phyloP scores from a whole-genome alignment of 2,888 invertebrate genomes.

The Meganola albula region DNA sequence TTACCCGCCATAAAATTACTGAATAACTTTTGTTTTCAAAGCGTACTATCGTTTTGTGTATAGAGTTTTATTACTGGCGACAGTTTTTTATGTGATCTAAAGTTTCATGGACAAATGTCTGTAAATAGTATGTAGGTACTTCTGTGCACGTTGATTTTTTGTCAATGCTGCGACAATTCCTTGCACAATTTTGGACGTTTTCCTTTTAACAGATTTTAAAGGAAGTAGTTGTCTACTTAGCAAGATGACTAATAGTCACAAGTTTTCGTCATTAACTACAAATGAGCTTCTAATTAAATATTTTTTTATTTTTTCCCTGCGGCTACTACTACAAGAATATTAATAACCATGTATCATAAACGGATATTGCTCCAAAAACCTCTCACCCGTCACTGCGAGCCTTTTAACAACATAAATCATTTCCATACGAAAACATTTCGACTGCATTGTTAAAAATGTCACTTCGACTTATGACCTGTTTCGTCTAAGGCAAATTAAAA shows the following conservation, averaged over 20 bases:
- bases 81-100: conserved; percentile 41
- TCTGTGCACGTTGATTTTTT: conserved; percentile 34
- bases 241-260: no score
- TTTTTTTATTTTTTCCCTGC: conserved; percentile 51
- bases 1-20: conserved; percentile 48
- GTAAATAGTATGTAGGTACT: conserved; percentile 29
- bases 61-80: conserved; percentile 46
- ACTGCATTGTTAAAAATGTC: conserved; percentile 75
- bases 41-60: conserved; percentile 35
- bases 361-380: conserved; percentile 55
- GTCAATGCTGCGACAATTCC: conserved; percentile 20
- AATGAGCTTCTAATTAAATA: conserved; percentile 43
- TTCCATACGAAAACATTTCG: conserved; percentile 76
- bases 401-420: conserved; percentile 75
- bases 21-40: conserved; percentile 51
- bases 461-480: conserved; percentile 74
- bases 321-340: conserved; percentile 42
- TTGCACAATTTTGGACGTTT: conserved; percentile 24
- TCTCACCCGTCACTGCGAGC: conserved; percentile 52
- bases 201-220: no score
- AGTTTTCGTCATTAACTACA: no score
- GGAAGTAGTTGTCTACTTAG: no score
- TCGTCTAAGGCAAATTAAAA: conserved; percentile 68
- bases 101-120: conserved; percentile 42
- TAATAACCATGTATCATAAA: conserved; percentile 55